Base-by-base conservation (phyloP, 1,140 invertebrate genomes). In the Wasmannia auropunctata region DNA sequence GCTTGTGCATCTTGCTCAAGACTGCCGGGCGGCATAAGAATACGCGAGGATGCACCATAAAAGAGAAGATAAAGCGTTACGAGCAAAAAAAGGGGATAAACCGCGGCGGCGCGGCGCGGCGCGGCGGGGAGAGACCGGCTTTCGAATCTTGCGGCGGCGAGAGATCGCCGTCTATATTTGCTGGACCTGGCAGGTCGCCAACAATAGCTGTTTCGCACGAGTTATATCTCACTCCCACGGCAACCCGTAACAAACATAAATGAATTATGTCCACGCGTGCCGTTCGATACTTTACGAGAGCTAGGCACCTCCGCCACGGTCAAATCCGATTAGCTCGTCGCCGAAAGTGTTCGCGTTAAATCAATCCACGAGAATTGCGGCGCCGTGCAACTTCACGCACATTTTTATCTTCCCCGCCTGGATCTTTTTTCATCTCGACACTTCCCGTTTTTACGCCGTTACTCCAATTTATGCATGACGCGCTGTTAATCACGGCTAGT, bases 231-330 rank as follows among this genome's bases (percentile, higher is more conserved):
- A 92, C 92, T 93, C 91, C 58, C 91, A 94, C 92, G 90, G 93
- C 91, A 93, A 94, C 91, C 92, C 91, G 93, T 93, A 94, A 94
- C 94, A 94, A 94, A 94, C 94, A 93, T 94, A 93, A 94, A 93
- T 94, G 93, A 94, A 94, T 95, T 94, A 94, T 95, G 92, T 89
- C 83, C 91, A 92, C 93, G 93, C 92, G 92, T 93, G 92, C 91
- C 90, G 87, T 92, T 94, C 88, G 88, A 92, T 93, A 92, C 90
- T 92, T 93, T 92, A 92, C 90, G 89, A 67, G 22, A 6, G n/a
- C n/a, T n/a, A 43, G 37, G 89, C 74, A 86, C 67, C 51, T 58
- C 63, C 19, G 37, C 19, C 87, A 74, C 74, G 79, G 89, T 91
- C 90, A 86, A 88, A 92, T 88, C 91, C 91, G 91, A 93, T 93